Evolutionary conservation across 2,797 vertebrate species (phyloP).

Genomic region (Sebastes steindachneri): DNA sequence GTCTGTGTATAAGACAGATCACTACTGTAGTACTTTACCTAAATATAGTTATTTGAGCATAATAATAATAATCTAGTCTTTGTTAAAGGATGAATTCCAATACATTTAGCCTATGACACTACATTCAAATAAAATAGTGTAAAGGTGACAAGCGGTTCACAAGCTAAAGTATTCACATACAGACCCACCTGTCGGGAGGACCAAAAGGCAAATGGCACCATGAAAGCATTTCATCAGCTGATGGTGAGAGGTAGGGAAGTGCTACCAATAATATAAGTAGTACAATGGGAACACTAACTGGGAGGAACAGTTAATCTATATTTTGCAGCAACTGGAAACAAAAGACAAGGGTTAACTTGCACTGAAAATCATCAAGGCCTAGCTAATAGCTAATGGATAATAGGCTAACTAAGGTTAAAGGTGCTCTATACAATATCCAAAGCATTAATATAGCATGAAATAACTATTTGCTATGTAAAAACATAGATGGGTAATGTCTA

Average conservation of each 20-base stretch:
- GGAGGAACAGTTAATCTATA: neutral
- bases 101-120: neutral
- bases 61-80: neutral
- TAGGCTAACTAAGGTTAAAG: neutral
- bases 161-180: neutral
- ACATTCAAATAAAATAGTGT: neutral
- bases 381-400: neutral
- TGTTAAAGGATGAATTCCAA: neutral
- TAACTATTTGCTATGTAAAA: too few relatives aligned
- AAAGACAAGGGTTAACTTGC: neutral
- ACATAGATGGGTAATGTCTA: too few relatives aligned
- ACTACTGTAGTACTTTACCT: neutral
- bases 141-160: neutral
- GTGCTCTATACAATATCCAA: too few relatives aligned
- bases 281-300: neutral
- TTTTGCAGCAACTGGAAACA: neutral
- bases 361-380: neutral
- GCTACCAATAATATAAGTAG: neutral
- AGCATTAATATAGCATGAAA: too few relatives aligned
- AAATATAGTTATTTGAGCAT: too few relatives aligned
- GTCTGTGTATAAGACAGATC: neutral
- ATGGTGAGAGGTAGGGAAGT: neutral
- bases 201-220: neutral
- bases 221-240: neutral
- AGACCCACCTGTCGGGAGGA: neutral